Conservation (phyloP, 2,888 invertebrate genomes). For the Xanthorhoe spadicearia region DNA sequence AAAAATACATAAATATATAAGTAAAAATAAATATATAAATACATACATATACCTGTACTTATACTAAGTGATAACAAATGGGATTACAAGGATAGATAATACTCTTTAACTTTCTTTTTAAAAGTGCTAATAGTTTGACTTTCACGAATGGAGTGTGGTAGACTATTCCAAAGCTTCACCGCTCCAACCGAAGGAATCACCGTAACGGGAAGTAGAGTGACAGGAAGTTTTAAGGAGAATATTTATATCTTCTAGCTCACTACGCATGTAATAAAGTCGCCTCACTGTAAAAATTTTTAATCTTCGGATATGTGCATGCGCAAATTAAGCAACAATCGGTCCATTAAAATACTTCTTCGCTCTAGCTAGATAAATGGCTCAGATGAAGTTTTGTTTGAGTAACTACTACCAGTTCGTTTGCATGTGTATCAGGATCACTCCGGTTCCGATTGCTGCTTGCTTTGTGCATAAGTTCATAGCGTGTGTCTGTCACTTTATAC, state of each 20-base stretch:
- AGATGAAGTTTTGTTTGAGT: slow-evolving; percentile 49
- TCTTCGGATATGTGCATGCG: background rate
- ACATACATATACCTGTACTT: too few species aligned
- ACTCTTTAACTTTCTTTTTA: too few species aligned
- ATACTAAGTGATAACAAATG: too few species aligned
- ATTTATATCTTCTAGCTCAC: background rate
- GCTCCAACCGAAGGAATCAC: too few species aligned
- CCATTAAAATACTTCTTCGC: slow-evolving; percentile 10
- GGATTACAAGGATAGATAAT: too few species aligned
- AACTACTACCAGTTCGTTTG: slow-evolving; percentile 40
- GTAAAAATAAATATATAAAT: too few species aligned
- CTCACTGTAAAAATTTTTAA: background rate
- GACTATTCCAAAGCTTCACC: too few species aligned
- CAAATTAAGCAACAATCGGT: background rate
- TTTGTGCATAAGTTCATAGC: slow-evolving; percentile 57
- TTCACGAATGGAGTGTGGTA: too few species aligned
- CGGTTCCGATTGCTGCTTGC: slow-evolving; percentile 53
- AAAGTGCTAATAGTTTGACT: too few species aligned
- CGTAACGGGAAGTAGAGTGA: too few species aligned
- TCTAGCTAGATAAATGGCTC: slow-evolving; percentile 38
- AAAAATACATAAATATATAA: too few species aligned
- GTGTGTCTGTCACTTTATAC: slow-evolving; percentile 53
- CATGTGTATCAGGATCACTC: slow-evolving; percentile 55
- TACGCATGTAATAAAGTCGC: background rate
- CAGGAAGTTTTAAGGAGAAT: too few species aligned